Evolutionary conservation across 2,113 vertebrate genomes (phyloP), one percentile per base, ranked within the genome.

Genomic region (Cervus canadensis): DNA sequence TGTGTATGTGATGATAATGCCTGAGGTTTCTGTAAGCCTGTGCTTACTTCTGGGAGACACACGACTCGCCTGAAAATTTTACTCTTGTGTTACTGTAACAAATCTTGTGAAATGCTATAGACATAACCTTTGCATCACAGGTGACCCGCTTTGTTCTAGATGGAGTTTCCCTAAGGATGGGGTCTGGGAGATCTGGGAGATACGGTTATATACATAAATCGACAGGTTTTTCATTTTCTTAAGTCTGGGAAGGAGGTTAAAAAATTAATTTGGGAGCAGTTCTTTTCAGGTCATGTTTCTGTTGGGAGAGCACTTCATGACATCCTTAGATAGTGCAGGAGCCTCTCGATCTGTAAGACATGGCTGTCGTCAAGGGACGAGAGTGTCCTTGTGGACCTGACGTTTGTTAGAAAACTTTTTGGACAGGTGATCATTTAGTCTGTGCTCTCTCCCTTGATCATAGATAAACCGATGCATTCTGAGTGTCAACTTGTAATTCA

Each of bases 141-240:
- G 59, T 62, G 40, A 81, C n/a, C 23, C 21, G 12, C 7, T 90
- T 88, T 91, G 54, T 57, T 40, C 28, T 91, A 76, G 59, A 26
- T 57, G 23, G 90, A 3, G 3, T 93, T 89, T 87, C 48, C 54
- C 45, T 52, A 17, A 60, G 71, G 57, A 74, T 12, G 74, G 64
- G n/a, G 57, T 12, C 78, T 62, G 13, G 33, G 26, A 5, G 8
- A 33, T 25, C 43, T 25, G 45, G 64, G 45, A 40, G 30, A 50
- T 7, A 3, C 2, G 14, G 45, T 33, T 11, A 4, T 4, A 3
- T 10, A 4, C 8, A 6, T 33, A 52, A 88, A 36, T 7, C 7
- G 30, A 14, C 4, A 52, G 10, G 5, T n/a, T 23, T 23, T 36
- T 74, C 30, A 23, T 50, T 89, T 96, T 71, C 71, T 60, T 30